These are phyloP conservation scores for Narcine bancroftii DNA, from an alignment of 2,113 vertebrate genomes.

Conservation along the genomic window DNA sequence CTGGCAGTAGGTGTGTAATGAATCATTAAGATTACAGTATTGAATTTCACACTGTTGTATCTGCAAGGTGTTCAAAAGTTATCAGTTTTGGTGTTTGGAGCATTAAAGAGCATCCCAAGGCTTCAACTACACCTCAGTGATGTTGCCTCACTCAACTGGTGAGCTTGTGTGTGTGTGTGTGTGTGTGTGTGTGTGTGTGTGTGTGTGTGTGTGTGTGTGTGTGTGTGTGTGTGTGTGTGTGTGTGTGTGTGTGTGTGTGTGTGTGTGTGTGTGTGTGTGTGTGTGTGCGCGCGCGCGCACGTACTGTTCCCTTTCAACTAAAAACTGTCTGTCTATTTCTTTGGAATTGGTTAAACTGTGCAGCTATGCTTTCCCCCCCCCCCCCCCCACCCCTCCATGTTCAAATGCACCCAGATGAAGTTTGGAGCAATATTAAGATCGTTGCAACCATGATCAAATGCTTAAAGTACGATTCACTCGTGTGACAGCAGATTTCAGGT, in stretches of 20 bases:
- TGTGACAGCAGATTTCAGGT: not conserved
- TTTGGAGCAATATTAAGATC: not conserved
- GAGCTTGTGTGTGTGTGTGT: no score
- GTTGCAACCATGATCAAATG: not conserved
- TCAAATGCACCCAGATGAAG: not conserved
- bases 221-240: no score
- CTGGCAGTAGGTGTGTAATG: not conserved
- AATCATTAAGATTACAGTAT: slow-evolving; percentile 5
- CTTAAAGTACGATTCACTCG: not conserved
- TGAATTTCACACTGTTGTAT: slow-evolving; percentile 22
- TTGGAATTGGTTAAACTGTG: not conserved
- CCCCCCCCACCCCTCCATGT: no score
- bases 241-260: no score
- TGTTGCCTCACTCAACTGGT: not conserved
- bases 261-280: no score
- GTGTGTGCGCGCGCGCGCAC: no score
- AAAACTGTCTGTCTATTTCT: not conserved
- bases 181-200: no score
- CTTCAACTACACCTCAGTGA: not conserved
- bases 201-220: no score
- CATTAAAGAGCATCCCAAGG: not conserved
- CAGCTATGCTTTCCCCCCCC: not conserved
- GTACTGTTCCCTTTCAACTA: not conserved
- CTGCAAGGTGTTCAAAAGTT: not conserved
- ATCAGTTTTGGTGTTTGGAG: slow-evolving; percentile 8